phyloP scores from a whole-genome alignment of 1,140 invertebrate species.

The Drosophila auraria region DNA sequence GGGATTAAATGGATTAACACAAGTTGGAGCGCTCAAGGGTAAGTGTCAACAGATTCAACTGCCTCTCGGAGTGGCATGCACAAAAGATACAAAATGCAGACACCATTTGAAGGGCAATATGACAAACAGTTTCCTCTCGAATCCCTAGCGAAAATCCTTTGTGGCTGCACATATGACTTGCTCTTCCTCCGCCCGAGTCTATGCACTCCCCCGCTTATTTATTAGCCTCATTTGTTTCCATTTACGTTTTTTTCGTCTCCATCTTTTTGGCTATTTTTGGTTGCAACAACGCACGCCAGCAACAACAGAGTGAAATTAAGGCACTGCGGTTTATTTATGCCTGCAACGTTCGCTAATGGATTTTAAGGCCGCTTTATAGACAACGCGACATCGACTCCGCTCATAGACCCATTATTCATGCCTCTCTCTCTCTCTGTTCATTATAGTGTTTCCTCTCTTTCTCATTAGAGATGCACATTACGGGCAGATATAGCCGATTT shows the following conservation, averaged over 20 bases:
- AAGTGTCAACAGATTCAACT: conserved; percentile 60
- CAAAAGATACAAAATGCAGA: neutral
- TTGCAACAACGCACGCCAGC: conserved; percentile 46
- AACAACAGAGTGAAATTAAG: conserved; percentile 64
- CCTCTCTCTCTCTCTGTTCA: conserved; percentile 19
- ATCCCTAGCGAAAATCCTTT: conserved; percentile 68
- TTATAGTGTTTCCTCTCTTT: conserved; percentile 16
- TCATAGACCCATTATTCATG: conserved; percentile 66
- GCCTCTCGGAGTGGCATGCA: conserved; percentile 22
- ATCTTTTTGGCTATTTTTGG: conserved; percentile 72
- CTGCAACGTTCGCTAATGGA: conserved; percentile 71
- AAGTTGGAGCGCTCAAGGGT: conserved; percentile 81
- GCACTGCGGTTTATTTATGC: conserved; percentile 73
- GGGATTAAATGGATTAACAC: conserved; percentile 82
- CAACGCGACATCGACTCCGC: conserved; percentile 60
- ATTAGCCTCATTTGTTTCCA: conserved; percentile 78
- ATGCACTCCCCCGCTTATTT: conserved; percentile 55
- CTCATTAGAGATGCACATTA: conserved; percentile 21
- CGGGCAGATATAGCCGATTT: conserved; percentile 6
- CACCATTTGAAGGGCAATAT: conserved; percentile 69
- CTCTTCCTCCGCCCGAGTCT: conserved; percentile 8
- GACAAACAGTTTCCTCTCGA: conserved; percentile 59
- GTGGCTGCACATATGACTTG: conserved; percentile 41
- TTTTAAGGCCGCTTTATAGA: conserved; percentile 76
- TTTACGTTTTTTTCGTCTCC: conserved; percentile 55